phyloP scores from a whole-genome alignment of 1,140 invertebrate genomes.

The Marisa cornuarietis region DNA sequence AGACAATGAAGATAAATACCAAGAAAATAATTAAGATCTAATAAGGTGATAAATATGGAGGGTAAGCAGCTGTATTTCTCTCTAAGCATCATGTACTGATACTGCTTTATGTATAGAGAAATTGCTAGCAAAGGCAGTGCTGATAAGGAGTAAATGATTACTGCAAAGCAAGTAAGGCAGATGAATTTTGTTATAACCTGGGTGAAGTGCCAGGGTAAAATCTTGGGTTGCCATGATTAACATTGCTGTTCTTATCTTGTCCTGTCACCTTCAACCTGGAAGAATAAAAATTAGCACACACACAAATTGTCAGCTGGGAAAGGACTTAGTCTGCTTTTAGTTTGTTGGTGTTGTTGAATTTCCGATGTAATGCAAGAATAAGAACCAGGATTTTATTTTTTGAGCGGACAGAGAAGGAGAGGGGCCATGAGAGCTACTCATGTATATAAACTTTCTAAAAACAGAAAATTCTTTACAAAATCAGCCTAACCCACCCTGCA shows the following conservation, averaged over 20 bases:
- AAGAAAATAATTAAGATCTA: not conserved
- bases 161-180: not conserved
- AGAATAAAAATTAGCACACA: too few species aligned
- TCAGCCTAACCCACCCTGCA: too few species aligned
- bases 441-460: too few species aligned
- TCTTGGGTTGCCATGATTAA: too few species aligned
- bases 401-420: too few species aligned
- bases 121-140: not conserved
- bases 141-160: not conserved
- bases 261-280: too few species aligned
- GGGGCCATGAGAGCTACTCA: too few species aligned
- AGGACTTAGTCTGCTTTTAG: not conserved
- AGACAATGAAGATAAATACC: not conserved
- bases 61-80: not conserved
- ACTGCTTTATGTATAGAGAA: too few species aligned
- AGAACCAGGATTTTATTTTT: too few species aligned
- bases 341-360: not conserved
- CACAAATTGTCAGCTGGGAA: not conserved
- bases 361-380: not conserved
- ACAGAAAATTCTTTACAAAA: too few species aligned
- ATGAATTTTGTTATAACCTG: not conserved
- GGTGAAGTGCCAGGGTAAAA: not conserved
- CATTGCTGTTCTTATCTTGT: too few species aligned
- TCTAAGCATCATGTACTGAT: too few species aligned
- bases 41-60: not conserved